These are phyloP conservation scores for Lophura nycthemera DNA, from an alignment of 2,113 vertebrate genomes.

Conservation along the genomic window DNA sequence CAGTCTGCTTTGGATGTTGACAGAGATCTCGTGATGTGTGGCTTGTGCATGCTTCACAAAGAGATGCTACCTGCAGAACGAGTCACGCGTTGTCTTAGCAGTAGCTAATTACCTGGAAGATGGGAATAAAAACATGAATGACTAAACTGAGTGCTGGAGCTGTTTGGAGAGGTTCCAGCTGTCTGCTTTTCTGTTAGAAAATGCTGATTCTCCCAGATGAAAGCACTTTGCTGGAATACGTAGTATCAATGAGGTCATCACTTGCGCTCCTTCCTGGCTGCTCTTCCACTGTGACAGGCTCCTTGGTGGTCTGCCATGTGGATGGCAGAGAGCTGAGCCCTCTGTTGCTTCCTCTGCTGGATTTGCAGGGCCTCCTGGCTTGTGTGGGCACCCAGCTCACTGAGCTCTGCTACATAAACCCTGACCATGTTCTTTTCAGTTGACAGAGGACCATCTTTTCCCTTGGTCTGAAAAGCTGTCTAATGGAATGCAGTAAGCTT, in stretches of 20 bases:
- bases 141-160: background rate
- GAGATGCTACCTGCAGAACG: slow-evolving; percentile 9
- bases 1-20: background rate
- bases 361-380: background rate
- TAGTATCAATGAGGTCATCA: background rate
- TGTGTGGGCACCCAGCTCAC: background rate
- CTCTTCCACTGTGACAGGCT: background rate
- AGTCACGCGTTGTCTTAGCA: background rate
- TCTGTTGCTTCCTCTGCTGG: background rate
- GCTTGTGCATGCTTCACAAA: background rate
- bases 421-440: background rate
- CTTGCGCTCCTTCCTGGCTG: background rate
- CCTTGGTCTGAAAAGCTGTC: background rate
- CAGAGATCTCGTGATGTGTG: background rate
- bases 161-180: slow-evolving; percentile 2
- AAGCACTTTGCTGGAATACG: background rate
- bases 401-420: background rate
- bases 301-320: background rate
- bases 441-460: background rate
- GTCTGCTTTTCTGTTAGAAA: background rate
- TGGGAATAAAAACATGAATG: background rate
- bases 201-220: background rate
- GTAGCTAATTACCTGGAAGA: slow-evolving; percentile 49
- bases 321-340: background rate
- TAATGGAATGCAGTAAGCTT: background rate